Evolutionary conservation across 2,888 invertebrate genomes (phyloP), one percentile per base, ranked within the genome.

Genomic region (Augiades crinisus): DNA sequence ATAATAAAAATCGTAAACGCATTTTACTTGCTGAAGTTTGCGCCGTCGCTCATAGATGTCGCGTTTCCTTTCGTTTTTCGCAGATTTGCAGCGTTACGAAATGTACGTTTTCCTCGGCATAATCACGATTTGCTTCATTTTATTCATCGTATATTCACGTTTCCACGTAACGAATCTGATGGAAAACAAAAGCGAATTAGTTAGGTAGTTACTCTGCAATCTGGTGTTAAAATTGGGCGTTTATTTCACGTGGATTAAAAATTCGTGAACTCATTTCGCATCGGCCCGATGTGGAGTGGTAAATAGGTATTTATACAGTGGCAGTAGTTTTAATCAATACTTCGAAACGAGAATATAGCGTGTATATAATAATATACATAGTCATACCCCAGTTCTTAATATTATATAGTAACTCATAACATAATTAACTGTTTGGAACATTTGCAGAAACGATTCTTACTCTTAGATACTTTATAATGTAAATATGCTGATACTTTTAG

Each of bases 1-100:
- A 84, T 86, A 85, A 87, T 88, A 87, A 85, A 86, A 81, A 88
- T 87, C 72, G 81, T 82, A 80, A 85, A 87, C 79, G 82, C 78
- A 82, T 87, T 88, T 81, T 85, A 85, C 65, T 67, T 71, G 75
- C 79, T 84, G 82, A 86, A 87, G 88, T 89, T 87, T 82, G 75
- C 70, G 64, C 66, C 61, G 64, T 68, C 66, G 77, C 73, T 78
- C 82, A 88, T 83, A 88, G 88, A 88, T 89, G 88, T 89, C 88
- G 88, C 81, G 74, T 65, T 77, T 77, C 72, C 72, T 58, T 60
- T 62, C 40, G 52, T 54, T 63, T 67, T 51, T 51, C 34, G 38
- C 33, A 41, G 30, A 43, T 44, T 31, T 41, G 49, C 16, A 17
- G 17, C 41, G 27, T 36, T 27, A 30, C 44, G 43, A 30, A 50